Percentiles rank a stretch among this genome's conserved stretches.
These are phyloP conservation scores for Halcyon malimbica DNA, from an alignment of 2,113 vertebrate species.

Conservation along the genomic window DNA sequence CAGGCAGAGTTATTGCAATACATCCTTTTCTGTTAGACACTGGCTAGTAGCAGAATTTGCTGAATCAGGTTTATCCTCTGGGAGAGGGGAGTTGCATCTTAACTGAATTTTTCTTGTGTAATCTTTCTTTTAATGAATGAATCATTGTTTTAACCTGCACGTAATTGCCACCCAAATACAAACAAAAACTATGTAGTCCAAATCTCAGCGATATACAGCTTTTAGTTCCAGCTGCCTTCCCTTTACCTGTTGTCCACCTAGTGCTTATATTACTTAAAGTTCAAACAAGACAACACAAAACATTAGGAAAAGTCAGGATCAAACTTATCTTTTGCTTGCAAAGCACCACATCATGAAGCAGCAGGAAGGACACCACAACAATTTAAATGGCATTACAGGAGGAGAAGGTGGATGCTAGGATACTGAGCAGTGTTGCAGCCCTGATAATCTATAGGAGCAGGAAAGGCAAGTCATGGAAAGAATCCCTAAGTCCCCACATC, in stretches of 20 bases:
- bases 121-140: background rate
- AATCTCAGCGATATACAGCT: background rate
- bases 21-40: background rate
- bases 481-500: background rate
- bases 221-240: background rate
- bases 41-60: background rate
- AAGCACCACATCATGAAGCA: background rate
- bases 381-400: background rate
- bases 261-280: background rate
- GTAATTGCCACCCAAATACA: background rate
- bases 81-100: background rate
- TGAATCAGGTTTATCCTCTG: background rate
- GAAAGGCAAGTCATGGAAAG: background rate
- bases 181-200: rapidly evolving
- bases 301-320: background rate
- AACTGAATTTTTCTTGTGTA: background rate
- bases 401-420: background rate
- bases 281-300: background rate
- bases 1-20: background rate
- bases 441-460: background rate
- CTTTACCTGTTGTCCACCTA: background rate
- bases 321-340: background rate
- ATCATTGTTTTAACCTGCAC: background rate
- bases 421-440: background rate
- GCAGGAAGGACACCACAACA: background rate